Percentiles rank a stretch among this genome's conserved stretches.
Evolutionary conservation across 2,888 invertebrate species (phyloP).

Genomic region (Calameuta pallipes): DNA sequence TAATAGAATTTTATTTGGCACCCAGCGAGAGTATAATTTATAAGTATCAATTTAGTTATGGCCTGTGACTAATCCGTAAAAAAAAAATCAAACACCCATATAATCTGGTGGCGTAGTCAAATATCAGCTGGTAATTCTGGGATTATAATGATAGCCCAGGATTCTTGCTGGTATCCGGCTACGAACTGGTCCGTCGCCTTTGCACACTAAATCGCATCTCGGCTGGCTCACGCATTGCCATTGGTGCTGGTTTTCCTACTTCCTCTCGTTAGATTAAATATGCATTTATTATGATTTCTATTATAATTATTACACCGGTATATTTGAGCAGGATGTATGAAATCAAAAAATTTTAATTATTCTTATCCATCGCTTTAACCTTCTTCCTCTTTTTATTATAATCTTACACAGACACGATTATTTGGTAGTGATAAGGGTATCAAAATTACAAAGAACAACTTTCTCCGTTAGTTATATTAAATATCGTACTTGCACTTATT

Average conservation of each 20-base stretch:
- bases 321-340: neutral
- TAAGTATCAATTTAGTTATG: conserved; percentile 49
- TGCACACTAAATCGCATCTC: conserved; percentile 56
- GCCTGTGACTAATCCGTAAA: conserved; percentile 59
- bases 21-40: neutral
- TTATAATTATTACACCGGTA: conserved; percentile 7
- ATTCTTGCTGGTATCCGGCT: conserved; percentile 87
- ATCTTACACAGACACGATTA: neutral
- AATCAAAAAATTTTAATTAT: neutral
- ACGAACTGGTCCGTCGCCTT: conserved; percentile 64
- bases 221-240: conserved; percentile 59
- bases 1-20: neutral
- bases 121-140: conserved; percentile 99
- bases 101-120: conserved; percentile 71
- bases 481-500: too few species aligned
- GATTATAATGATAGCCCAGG: conserved; percentile 78
- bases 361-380: neutral
- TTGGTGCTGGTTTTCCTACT: conserved; percentile 60
- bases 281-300: conserved; percentile 5
- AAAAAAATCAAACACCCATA: conserved; percentile 39
- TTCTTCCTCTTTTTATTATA: neutral
- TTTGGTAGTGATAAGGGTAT: neutral
- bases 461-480: too few species aligned
- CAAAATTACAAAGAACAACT: neutral
- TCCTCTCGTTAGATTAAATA: conserved; percentile 14